Evolutionary conservation across 2,888 invertebrate species (phyloP), one percentile per base, ranked within the genome.

Genomic region (Thumatha senex): DNA sequence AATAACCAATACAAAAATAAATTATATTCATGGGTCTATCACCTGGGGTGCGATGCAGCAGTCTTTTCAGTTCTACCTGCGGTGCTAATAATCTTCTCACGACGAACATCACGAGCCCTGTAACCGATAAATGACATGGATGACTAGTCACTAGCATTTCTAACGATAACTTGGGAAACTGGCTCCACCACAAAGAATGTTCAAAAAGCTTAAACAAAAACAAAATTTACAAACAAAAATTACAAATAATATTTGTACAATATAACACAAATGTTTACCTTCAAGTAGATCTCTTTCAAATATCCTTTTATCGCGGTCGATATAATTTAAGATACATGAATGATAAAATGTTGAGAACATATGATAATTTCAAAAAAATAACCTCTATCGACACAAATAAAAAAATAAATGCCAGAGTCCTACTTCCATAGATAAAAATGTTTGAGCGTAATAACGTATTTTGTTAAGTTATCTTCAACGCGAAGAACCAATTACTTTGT

Each of bases 401-500:
- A 63, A 58, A 58, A 61, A 57, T 54, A 40, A 53, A 43, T 46
- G 42, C 55, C 53, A 61, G 51, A 56, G 46, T 45, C 47, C 48
- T 40, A 56, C 33, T 42, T 53, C 29, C 30, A 60, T 51, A 52
- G 46, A 59, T 43, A 58, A 50, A 60, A 56, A 44, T 49, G 41
- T 61, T 51, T 60, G 58, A 63, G 51, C 64, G 58, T 62, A 62
- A 69, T 59, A 70, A 71, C 62, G 62, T 59, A 65, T 59, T 62
- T 48, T 64, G 73, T 63, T 65, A 76, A 75, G 62, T 75, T 66
- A 73, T 76, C 77, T 79, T 80, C 79, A 77, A 79, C 77, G 71
- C 78, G 79, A 75, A 68, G 78, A 75, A 84, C 81, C 82, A 82
- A 82, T 80, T 81, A 80, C 73, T 80, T 80, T 80, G 78, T 76